Evolutionary conservation across 2,113 vertebrate species (phyloP), one percentile per base, ranked within the genome.

Genomic region (Hoplias malabaricus): DNA sequence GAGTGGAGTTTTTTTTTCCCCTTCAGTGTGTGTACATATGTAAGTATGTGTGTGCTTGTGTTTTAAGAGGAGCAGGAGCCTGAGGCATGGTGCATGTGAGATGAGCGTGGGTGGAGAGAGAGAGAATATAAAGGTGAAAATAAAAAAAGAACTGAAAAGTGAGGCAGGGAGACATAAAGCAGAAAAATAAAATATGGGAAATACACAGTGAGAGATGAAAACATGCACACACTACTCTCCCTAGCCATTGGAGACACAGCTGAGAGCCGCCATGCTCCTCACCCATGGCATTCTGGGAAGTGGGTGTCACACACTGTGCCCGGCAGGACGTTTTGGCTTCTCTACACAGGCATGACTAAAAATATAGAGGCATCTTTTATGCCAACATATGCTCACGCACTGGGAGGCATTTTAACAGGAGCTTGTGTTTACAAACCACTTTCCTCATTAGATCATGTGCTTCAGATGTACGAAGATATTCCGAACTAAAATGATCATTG

Each of bases 101-200:
- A 87, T 83, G 77, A 82, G 84, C 77, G 87, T 90, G 84, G 89
- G 88, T 73, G 88, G 86, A 80, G 83, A 84, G 81, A 80, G 76
- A 83, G 73, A 68, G 21, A 1, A 53, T 53, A 53, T 54, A 65
- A 73, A 50, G n/a, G n/a, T 63, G 75, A 69, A 50, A 71, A 73
- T 34, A 59, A 48, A 63, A n/a, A 77, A 29, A 66, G 57, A 57
- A 27, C 13, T 23, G 54, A 66, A 5, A 77, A 38, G 33, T n/a
- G 12, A 73, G 36, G 56, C 16, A 81, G 34, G 73, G 34, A 73
- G 19, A 53, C 16, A 67, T 43, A 29, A 43, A 21, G 43, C 75
- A 66, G 50, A 42, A 19, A 13, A 79, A 50, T 70, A 59, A 53
- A n/a, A 23, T 8, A 61, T 61, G 34, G 14, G 48, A 69, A 42